Evolutionary conservation across 1,140 invertebrate genomes (phyloP).

Genomic region (Procambarus virginalis): DNA sequence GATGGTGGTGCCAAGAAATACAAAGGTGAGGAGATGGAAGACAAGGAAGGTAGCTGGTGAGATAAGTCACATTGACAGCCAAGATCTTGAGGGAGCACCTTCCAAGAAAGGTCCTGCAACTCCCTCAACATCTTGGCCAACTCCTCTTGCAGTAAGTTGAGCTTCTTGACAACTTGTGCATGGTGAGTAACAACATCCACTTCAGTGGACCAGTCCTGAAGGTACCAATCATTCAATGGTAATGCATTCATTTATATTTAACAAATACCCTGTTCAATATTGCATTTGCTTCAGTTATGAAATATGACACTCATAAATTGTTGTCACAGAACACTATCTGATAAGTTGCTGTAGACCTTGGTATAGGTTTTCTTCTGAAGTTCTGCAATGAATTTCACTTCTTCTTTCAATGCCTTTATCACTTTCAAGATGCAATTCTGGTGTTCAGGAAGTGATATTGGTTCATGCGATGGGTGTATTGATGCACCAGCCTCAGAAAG

Average conservation of each 20-base stretch:
- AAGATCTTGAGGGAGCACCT: not conserved
- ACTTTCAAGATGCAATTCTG: slow-evolving; percentile 12
- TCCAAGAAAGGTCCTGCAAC: slow-evolving; percentile 30
- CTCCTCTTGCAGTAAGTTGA: slow-evolving; percentile 33
- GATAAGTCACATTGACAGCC: slow-evolving; percentile 11
- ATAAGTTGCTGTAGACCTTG: not conserved
- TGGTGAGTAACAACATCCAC: slow-evolving; percentile 36
- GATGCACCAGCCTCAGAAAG: not conserved
- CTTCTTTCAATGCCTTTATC: slow-evolving; percentile 33
- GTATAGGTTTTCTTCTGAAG: slow-evolving; percentile 1
- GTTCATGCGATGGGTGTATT: not conserved
- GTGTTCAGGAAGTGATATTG: not conserved
- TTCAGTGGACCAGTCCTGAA: not conserved
- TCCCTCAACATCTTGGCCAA: slow-evolving; percentile 31
- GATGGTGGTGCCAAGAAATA: not conserved
- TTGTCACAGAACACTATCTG: not conserved
- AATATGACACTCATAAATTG: too few relatives aligned
- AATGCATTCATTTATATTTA: not conserved
- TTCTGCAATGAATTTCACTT: slow-evolving; percentile 8
- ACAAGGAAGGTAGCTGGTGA: not conserved
- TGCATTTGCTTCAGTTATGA: too few relatives aligned
- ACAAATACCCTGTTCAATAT: not conserved
- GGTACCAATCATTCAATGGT: not conserved
- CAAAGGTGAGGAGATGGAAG: not conserved
- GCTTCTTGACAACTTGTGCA: slow-evolving; percentile 37